Percentiles rank a stretch among this genome's conserved stretches.
Evolutionary conservation across 2,888 invertebrate genomes (phyloP).

Genomic region (Archips crataeganus): DNA sequence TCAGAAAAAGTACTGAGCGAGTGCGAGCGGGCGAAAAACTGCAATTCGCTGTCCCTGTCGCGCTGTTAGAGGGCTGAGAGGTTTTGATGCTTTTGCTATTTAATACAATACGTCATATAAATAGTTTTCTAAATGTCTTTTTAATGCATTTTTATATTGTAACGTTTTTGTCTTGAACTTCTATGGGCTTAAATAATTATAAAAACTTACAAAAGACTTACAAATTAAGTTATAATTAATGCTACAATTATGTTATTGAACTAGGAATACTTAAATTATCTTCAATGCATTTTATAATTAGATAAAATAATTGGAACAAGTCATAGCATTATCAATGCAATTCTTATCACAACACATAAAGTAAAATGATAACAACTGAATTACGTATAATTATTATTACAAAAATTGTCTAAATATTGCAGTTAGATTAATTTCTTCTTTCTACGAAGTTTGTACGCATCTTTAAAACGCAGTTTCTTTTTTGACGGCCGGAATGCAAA

Average conservation of each 20-base stretch:
- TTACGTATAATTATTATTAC: background rate
- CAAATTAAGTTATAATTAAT: too few relatives aligned
- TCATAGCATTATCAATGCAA: background rate
- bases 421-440: too few relatives aligned
- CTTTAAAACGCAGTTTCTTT: too few relatives aligned
- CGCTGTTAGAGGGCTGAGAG: conserved; percentile 59
- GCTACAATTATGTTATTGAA: background rate
- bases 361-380: background rate
- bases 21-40: conserved; percentile 71
- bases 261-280: background rate
- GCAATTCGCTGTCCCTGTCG: conserved; percentile 67
- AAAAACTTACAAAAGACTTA: too few relatives aligned
- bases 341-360: background rate
- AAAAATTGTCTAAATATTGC: too few relatives aligned
- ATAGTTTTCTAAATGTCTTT: background rate
- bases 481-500: too few relatives aligned
- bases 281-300: background rate
- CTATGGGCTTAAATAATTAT: too few relatives aligned
- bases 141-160: too few relatives aligned
- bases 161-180: background rate
- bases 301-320: background rate
- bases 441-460: too few relatives aligned
- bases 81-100: conserved; percentile 67
- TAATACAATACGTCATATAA: conserved; percentile 6
- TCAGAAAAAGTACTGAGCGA: conserved; percentile 66